These are phyloP conservation scores for Amphiprion ocellaris DNA, from an alignment of 2,113 vertebrate species.

Conservation along the genomic window DNA sequence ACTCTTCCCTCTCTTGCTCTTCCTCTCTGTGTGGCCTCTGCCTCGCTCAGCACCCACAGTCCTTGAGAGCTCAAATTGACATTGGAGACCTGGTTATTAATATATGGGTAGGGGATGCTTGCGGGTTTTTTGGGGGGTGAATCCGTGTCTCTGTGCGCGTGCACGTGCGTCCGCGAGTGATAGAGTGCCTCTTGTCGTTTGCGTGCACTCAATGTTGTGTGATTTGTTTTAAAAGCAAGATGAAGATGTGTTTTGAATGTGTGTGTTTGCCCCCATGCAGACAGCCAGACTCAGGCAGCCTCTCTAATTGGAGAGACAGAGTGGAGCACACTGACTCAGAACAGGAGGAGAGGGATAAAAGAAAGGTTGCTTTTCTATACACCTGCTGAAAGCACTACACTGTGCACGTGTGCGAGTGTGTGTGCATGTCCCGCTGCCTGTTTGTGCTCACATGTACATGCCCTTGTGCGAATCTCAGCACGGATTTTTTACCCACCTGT, in stretches of 20 bases:
- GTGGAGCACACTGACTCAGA: constrained; percentile 61
- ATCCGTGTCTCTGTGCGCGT: constrained; percentile 12
- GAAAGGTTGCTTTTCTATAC: constrained; percentile 64
- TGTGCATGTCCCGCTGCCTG: constrained; percentile 9
- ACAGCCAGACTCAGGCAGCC: constrained; percentile 41
- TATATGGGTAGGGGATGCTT: constrained; percentile 54
- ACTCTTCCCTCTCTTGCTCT: constrained; percentile 51
- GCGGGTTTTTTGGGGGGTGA: neutral
- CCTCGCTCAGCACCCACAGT: constrained; percentile 71
- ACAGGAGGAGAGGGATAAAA: constrained; percentile 64
- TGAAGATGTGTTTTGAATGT: constrained; percentile 43
- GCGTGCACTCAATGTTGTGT: constrained; percentile 48
- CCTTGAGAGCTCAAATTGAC: constrained; percentile 81
- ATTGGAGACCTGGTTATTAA: constrained; percentile 78
- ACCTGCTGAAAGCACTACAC: constrained; percentile 58
- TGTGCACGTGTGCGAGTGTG: constrained; percentile 4
- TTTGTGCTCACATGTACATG: constrained; percentile 31
- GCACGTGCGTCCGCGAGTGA: constrained; percentile 25
- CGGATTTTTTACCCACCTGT: constrained; percentile 65
- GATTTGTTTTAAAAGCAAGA: constrained; percentile 48
- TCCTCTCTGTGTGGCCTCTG: constrained; percentile 65
- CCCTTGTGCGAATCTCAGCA: constrained; percentile 28
- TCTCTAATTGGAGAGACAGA: constrained; percentile 76
- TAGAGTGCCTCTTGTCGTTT: constrained; percentile 61
- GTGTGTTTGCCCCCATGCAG: constrained; percentile 47